A percentile compares a stretch with the other conserved stretches of the same genome.
Conservation (phyloP, 1,140 invertebrate genomes). For the Chironomus tepperi region DNA sequence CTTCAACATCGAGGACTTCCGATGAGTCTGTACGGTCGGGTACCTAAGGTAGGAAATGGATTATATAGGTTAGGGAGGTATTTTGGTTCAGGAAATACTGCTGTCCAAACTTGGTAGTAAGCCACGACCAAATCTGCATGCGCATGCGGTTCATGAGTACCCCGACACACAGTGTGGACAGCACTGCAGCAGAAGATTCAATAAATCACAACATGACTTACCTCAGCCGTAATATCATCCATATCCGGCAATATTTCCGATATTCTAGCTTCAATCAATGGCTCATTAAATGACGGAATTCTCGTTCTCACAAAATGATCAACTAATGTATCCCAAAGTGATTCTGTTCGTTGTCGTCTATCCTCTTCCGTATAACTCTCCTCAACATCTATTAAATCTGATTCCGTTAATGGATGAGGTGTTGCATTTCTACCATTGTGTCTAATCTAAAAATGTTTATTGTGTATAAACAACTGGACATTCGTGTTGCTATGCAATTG, state of each 20-base stretch:
- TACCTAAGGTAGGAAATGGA: too few species aligned
- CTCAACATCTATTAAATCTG: background rate
- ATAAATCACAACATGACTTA: too few species aligned
- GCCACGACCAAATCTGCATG: too few species aligned
- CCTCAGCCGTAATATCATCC: slow-evolving; percentile 17
- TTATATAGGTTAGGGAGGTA: too few species aligned
- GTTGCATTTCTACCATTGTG: background rate
- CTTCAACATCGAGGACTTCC: background rate
- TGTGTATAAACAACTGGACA: too few species aligned
- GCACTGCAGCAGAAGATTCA: too few species aligned
- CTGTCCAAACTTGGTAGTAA: too few species aligned
- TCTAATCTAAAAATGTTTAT: background rate
- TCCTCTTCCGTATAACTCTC: background rate
- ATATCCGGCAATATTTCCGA: background rate
- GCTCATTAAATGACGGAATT: background rate
- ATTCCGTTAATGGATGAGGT: background rate
- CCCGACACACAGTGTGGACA: too few species aligned
- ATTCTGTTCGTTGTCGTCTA: background rate
- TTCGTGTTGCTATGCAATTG: too few species aligned
- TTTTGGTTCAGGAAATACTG: too few species aligned
- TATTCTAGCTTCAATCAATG: background rate
- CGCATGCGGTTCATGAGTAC: too few species aligned
- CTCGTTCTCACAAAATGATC: background rate
- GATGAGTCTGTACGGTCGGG: background rate
- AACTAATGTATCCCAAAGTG: background rate